Percentiles rank a stretch among this genome's conserved stretches.
These are phyloP conservation scores for Montipora capricornis DNA, from an alignment of 64 coral and sea anemone species.

Conservation along the genomic window DNA sequence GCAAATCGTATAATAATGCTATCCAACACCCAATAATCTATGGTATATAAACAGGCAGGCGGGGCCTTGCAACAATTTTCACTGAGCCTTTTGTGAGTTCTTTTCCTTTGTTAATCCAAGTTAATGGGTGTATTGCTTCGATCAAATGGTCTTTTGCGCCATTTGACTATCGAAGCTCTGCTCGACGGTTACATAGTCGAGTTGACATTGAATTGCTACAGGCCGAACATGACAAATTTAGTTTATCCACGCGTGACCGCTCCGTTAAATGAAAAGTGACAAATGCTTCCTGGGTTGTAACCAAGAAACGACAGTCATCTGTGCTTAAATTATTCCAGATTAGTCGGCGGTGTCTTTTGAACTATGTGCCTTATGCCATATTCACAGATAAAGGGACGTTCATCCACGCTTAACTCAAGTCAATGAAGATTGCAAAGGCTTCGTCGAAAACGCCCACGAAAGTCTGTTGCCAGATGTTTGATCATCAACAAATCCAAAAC, in stretches of 20 bases:
- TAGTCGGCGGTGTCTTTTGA: conserved; percentile 92
- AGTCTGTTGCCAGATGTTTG: conserved; percentile 26
- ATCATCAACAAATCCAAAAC: conserved; percentile 10
- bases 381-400: conserved; percentile 66
- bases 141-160: neutral
- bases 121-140: conserved; percentile 65
- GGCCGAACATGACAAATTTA: conserved; percentile 51
- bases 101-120: conserved; percentile 75
- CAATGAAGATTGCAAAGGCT: conserved; percentile 42
- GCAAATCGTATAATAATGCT: conserved; percentile 99
- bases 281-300: conserved; percentile 97
- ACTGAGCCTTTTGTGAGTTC: conserved; percentile 92
- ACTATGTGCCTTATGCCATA: conserved; percentile 70
- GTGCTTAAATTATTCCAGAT: conserved; percentile 96
- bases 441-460: conserved; percentile 28
- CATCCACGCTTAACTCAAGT: conserved; percentile 1
- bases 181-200: neutral
- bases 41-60: conserved; percentile 98
- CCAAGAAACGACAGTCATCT: conserved; percentile 68
- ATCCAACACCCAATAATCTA: conserved; percentile 97
- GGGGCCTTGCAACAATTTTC: conserved; percentile 83
- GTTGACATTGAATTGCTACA: conserved; percentile 28
- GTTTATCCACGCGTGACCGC: conserved; percentile 72
- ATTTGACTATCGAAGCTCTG: neutral
- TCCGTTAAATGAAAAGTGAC: conserved; percentile 91